Base-by-base conservation (phyloP, 2,113 vertebrate genomes). In the Mungos mungo region DNA sequence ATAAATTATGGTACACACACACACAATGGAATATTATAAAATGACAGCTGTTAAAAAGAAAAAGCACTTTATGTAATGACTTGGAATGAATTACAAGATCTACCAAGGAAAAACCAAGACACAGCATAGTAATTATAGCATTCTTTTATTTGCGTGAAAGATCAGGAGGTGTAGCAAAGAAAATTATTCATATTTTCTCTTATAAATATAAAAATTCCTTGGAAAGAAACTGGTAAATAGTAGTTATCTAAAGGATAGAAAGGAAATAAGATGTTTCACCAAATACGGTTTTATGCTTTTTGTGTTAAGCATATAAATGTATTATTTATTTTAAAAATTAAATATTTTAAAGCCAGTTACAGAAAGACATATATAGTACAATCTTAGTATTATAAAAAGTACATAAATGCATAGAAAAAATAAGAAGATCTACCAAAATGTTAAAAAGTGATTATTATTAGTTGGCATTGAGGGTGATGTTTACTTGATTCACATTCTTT, bases 311-410 rank as follows among this genome's bases (percentile, higher is more conserved):
- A 54, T 47, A 69, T 38, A 83, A 65, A 91, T 82, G 27, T 41
- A 69, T 1, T 50, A 1, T 80, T 25, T 76, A 88, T 74, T 80
- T 35, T n/a, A 86, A 90, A 89, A 79, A 54, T 33, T 71, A 76
- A 97, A 82, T 86, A 80, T 80, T 89, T 92, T 88, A n/a, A 60
- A 82, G 57, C 71, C 82, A 81, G 38, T 95, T 90, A 66, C 10
- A 35, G 23, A 91, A 83, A 77, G 29, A 92, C 89, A 80, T 1
- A 35, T 41, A 81, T 13, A 45, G n/a, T 52, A 82, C 1, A 47
- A 69, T 47, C 12, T 88, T 65, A 74, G 31, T 82, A 90, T 79
- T 95, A 88, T 66, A 9, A 81, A 94, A 96, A 79, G 27, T 35
- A 76, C 33, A 68, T 11, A 82, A 71, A n/a, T 35, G 38, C 16